phyloP scores from a whole-genome alignment of 2,797 vertebrate species.

The Acestrorhynchus altus region DNA sequence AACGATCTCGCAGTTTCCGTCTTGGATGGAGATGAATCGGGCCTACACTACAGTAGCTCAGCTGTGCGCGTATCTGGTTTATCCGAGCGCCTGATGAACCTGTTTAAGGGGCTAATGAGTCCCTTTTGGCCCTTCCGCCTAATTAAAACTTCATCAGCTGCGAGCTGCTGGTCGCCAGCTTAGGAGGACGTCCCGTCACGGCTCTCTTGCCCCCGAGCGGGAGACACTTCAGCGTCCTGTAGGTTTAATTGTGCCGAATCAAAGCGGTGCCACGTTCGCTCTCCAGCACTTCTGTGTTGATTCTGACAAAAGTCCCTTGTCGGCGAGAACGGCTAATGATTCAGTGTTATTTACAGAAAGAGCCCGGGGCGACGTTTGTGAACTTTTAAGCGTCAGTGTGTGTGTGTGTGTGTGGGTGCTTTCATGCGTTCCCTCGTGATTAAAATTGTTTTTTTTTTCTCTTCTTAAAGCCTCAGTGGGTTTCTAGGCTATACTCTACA shows the following conservation, averaged over 20 bases:
- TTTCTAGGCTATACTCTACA: not conserved
- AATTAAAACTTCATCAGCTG: conserved; percentile 62
- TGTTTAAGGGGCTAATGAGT: conserved; percentile 50
- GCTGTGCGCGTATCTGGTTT: conserved; percentile 1
- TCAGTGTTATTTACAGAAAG: conserved; percentile 12
- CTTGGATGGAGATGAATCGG: not conserved
- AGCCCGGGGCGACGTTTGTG: conserved; percentile 3
- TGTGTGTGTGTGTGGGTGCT: not conserved
- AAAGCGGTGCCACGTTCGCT: conserved; percentile 46
- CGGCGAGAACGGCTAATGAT: conserved; percentile 19
- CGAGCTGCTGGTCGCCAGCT: conserved; percentile 57
- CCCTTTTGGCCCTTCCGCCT: conserved; percentile 52
- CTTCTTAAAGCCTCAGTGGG: too few species aligned
- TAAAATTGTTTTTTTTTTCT: too few species aligned
- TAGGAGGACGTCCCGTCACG: conserved; percentile 27
- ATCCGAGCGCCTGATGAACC: conserved; percentile 16
- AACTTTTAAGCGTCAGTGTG: conserved; percentile 35
- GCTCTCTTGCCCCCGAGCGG: not conserved
- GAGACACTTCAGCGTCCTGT: conserved; percentile 48
- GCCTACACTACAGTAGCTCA: conserved; percentile 15
- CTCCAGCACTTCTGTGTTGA: conserved; percentile 6
- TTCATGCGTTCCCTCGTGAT: not conserved
- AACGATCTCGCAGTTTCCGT: not conserved
- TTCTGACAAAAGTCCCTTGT: not conserved
- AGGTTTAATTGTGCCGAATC: conserved; percentile 44